These are phyloP conservation scores for Endotricha flammealis DNA, from an alignment of 2,888 invertebrate genomes.

Conservation along the genomic window DNA sequence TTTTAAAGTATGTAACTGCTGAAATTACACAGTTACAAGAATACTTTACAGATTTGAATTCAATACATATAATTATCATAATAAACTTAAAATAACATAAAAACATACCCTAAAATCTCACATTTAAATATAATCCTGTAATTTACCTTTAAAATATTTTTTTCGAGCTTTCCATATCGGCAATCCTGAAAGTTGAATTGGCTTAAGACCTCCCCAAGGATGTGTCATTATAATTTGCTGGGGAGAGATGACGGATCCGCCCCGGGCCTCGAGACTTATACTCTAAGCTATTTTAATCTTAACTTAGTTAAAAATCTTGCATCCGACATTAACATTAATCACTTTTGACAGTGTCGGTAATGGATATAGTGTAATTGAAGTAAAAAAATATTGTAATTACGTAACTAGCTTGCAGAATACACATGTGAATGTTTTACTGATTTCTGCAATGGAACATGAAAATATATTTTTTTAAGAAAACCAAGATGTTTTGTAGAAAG, in stretches of 20 bases:
- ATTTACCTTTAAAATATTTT: constrained; percentile 9
- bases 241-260: constrained; percentile 75
- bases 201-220: constrained; percentile 71
- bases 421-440: no score
- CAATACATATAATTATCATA: no score
- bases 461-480: no score
- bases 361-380: constrained; percentile 67
- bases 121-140: no score
- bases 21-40: no score
- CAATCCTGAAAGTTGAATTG: constrained; percentile 54
- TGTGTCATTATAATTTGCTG: constrained; percentile 75
- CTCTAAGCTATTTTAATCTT: constrained; percentile 77
- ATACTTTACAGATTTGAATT: no score
- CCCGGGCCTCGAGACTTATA: constrained; percentile 62
- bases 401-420: neutral
- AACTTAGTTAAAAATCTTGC: constrained; percentile 78
- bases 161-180: constrained; percentile 9
- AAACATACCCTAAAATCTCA: no score
- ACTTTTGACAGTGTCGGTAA: constrained; percentile 70
- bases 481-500: no score
- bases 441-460: no score
- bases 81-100: no score
- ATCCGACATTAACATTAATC: constrained; percentile 74
- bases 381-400: constrained; percentile 20
- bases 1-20: no score